A percentile compares a stretch with the other conserved stretches of the same genome.
Evolutionary conservation across 37 sponge, comb jelly and placozoan genomes (phyloP).

Genomic region (Chondrosia reniformis): DNA sequence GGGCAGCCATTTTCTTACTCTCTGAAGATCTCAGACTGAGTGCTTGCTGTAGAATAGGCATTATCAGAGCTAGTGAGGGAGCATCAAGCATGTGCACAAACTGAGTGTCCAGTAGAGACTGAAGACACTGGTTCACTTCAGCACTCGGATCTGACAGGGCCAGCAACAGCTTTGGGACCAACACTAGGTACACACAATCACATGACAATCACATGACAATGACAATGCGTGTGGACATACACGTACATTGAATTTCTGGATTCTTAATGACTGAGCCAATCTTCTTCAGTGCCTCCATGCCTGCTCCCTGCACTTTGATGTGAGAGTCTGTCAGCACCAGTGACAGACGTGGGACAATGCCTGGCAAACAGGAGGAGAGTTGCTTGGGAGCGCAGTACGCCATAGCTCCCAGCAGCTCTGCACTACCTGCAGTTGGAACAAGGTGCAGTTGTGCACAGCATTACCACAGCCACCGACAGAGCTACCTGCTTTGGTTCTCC

Average conservation of each 20-base stretch:
- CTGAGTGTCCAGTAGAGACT: constrained; percentile 84
- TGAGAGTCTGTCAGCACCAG: constrained; percentile 96
- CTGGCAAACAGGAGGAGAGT: constrained; percentile 96
- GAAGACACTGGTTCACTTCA: constrained; percentile 73
- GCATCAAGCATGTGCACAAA: constrained; percentile 97
- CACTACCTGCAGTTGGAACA: constrained; percentile 54
- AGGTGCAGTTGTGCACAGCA: neutral
- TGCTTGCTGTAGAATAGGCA: constrained; percentile 86
- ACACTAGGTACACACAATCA: too few relatives aligned
- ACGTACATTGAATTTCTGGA: constrained; percentile 90
- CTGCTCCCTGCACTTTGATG: constrained; percentile 89
- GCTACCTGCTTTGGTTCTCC: constrained; percentile 95
- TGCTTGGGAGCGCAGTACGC: constrained; percentile 99
- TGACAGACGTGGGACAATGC: constrained; percentile 87
- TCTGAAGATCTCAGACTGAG: constrained; percentile 90
- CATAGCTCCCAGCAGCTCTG: constrained; percentile 97
- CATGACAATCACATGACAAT: too few relatives aligned
- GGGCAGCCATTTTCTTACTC: constrained; percentile 94
- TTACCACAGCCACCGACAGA: neutral
- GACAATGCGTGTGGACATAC: too few relatives aligned
- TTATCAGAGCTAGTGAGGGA: constrained; percentile 96
- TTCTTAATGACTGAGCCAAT: constrained; percentile 99
- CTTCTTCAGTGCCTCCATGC: constrained; percentile 85
- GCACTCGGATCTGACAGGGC: constrained; percentile 78
- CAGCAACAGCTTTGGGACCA: constrained; percentile 79